Evolutionary conservation across 2,113 vertebrate species (phyloP).

Genomic region (Erythrocercus mccallii): DNA sequence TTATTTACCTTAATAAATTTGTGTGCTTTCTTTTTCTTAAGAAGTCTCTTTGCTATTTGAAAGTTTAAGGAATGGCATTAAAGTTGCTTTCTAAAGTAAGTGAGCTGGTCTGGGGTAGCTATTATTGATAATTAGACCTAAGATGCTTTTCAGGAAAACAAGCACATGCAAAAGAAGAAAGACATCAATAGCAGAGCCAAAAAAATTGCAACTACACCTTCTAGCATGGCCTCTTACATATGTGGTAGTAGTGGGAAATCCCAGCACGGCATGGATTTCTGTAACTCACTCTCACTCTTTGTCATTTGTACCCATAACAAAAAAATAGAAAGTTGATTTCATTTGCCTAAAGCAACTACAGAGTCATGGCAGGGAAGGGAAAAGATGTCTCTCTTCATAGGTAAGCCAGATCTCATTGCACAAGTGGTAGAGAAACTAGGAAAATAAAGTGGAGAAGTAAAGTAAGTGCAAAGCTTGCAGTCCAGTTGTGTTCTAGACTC

Average conservation of each 20-base stretch:
- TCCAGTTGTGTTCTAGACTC: neutral
- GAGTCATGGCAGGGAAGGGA: neutral
- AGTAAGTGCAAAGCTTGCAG: neutral
- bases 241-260: neutral
- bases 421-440: neutral
- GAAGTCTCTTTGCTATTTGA: neutral
- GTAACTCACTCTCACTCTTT: neutral
- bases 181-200: neutral
- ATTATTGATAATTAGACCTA: neutral
- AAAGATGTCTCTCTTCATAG: neutral
- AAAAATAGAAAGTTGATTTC: neutral
- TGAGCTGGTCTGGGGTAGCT: neutral
- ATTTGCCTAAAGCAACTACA: neutral
- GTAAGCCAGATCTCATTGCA: neutral
- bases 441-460: neutral
- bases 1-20: neutral
- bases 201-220: neutral
- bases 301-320: neutral
- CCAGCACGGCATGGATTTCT: neutral
- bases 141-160: neutral
- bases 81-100: neutral
- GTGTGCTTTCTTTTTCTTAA: neutral
- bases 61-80: neutral
- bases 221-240: accelerated
- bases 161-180: neutral